Base-by-base conservation (phyloP, 2,113 vertebrate genomes). In the Clupea harengus region DNA sequence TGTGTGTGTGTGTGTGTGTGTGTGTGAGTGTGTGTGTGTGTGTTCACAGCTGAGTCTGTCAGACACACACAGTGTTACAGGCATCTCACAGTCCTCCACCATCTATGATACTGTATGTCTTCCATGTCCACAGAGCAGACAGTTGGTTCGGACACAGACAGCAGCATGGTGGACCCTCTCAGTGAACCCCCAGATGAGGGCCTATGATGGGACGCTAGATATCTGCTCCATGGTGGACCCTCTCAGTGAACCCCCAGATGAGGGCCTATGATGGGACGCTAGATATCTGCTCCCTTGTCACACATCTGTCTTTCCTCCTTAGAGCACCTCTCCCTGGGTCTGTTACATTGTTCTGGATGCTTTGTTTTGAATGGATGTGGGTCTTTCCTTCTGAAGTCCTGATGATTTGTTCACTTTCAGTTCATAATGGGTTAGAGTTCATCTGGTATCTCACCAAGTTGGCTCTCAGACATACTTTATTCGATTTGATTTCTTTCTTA, bases 41-140 rank as follows among this genome's bases (percentile, higher is more conserved):
- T 49, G 92, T 96, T n/a, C n/a, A n/a, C n/a, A n/a, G n/a, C n/a
- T n/a, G n/a, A n/a, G n/a, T n/a, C n/a, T n/a, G n/a, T n/a, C n/a
- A n/a, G n/a, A n/a, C n/a, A n/a, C n/a, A n/a, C n/a, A 95, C 95
- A 96, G 95, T 52, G 94, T 95, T 89, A 97, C 96, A 10, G 95
- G 47, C 47, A 49, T 97, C 91, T 99, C 97, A 75, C 97, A 97
- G 95, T 99, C 97, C 8, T 98, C 97, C 28, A 99, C 98, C 81
- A 96, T 98, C 95, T 99, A 99, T 80, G 98, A 99, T 96, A n/a
- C n/a, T n/a, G n/a, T n/a, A 97, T 99, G 93, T 99, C 97, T 81
- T 99, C 98, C 94, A 95, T 99, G 98, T 99, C 98, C 92, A 99
- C 97, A 50, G 98, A 99, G 96, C 98, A 99, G 92, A 99, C 98